A percentile compares a stretch with the other conserved stretches of the same genome.
Evolutionary conservation across 2,113 vertebrate genomes (phyloP).

Genomic region (Prunella himalayana): DNA sequence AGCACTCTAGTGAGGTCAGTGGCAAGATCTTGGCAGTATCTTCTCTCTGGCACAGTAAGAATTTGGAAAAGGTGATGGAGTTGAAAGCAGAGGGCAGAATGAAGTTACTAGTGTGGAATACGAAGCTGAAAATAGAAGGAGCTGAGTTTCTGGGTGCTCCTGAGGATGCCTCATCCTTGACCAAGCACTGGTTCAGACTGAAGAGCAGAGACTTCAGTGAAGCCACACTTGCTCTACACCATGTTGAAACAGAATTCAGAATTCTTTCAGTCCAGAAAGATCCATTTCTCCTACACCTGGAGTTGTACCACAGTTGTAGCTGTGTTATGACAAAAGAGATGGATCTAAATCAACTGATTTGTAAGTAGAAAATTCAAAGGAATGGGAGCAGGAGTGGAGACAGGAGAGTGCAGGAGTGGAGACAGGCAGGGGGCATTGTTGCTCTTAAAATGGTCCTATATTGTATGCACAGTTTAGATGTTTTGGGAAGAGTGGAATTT

Average conservation of each 20-base stretch:
- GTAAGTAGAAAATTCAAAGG: not conserved
- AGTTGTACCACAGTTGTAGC: not conserved
- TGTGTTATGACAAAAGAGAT: not conserved
- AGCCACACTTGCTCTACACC: not conserved
- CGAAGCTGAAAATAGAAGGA: not conserved
- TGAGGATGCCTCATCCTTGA: not conserved
- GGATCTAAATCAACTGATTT: not conserved
- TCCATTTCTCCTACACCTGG: not conserved
- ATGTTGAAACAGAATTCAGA: not conserved
- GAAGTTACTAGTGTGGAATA: not conserved
- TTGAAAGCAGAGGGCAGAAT: not conserved
- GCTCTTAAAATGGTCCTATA: constrained; percentile 36
- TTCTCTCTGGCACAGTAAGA: not conserved
- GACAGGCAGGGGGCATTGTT: constrained; percentile 60
- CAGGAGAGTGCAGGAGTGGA: not conserved
- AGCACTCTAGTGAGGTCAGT: not conserved
- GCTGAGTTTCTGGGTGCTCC: not conserved
- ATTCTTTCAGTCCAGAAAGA: not conserved
- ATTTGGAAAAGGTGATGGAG: not conserved
- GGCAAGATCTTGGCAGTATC: not conserved
- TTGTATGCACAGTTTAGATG: not conserved
- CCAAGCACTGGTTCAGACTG: not conserved
- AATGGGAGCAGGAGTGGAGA: not conserved
- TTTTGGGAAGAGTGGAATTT: constrained; percentile 3
- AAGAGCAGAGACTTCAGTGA: not conserved